Evolutionary conservation across 2,888 invertebrate genomes (phyloP), one percentile per base, ranked within the genome.

Genomic region (Parnassius orleans): DNA sequence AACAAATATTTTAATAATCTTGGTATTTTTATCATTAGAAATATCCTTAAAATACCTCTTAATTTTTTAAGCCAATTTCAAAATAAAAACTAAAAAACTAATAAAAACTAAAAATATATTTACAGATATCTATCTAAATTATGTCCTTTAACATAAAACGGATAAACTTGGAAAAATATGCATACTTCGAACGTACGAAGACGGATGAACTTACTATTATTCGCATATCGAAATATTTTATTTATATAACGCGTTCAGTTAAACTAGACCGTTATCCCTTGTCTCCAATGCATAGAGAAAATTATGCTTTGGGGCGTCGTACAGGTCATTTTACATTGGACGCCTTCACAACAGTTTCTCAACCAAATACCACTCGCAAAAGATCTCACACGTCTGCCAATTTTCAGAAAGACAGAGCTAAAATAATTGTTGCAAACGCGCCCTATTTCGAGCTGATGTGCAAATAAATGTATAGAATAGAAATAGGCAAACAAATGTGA

Each of bases 341-440:
- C 78, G 74, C 60, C 60, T 73, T 73, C 79, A 85, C 87, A 86
- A 86, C 86, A 79, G 87, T 91, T 91, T 91, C 90, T 79, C 90
- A 90, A 90, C 89, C 81, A 89, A 90, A 91, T 91, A 84, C 88
- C 90, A 76, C 79, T 80, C 81, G 84, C 83, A 86, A 87, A 87
- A 88, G 87, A 86, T 87, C 87, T 83, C 84, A 84, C 85, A 83
- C 87, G 78, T 85, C 86, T 91, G 90, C 91, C 91, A 91, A 91
- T 90, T 90, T 91, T 90, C 90, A 89, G 89, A 91, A 91, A 91
- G 91, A 90, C 90, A 86, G 87, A 84, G 81, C 90, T 88, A 89
- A 90, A 91, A 91, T 91, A 90, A 91, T 90, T 90, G 85, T 84
- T 80, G 82, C 87, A 89, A 87, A 87, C 86, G 81, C 84, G 90